Evolutionary conservation across 2,888 invertebrate genomes (phyloP), one percentile per base, ranked within the genome.

Genomic region (Perizoma affinitatum): DNA sequence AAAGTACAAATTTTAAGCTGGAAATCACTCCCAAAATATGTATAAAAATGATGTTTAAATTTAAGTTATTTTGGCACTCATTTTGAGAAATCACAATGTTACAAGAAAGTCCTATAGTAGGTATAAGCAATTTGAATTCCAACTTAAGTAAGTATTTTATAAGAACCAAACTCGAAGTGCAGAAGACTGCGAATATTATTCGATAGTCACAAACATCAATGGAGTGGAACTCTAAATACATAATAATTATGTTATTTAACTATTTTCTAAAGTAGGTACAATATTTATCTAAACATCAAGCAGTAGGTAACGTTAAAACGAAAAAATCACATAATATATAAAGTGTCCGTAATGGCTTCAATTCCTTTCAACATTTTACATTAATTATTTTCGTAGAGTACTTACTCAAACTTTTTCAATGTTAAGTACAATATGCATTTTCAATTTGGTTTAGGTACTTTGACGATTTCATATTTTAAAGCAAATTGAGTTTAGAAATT

Each of bases 331-430:
- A 33, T 22, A 22, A 22, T 22, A 22, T 22, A 41, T 43, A 43
- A 48, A 53, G 58, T 56, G 48, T 61, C 47, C 51, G 66, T 61
- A 72, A 69, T 73, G 69, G 70, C 71, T 70, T 72, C 70, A 72
- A 73, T 74, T 76, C 69, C 66, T 69, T 70, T 65, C 36, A 58
- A 63, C 59, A 57, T 44, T 52, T 33, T 22, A 42, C n/a, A 53
- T 45, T 40, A 10, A 47, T 60, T 38, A 38, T 22, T 22, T 22
- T 2, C 1, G 22, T 22, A 22, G 22, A 22, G 3, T 2, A 22
- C 22, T 22, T 2, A 36, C n/a, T 40, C 44, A 58, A 61, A 58
- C 47, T 48, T 51, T 59, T 11, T 5, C 38, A 48, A 46, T 44
- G 56, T 33, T 54, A 58, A 68, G 62, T 33, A 44, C 7, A 49